Evolutionary conservation across 2,888 invertebrate species (phyloP).

Genomic region (Drosophila sordidapex): DNA sequence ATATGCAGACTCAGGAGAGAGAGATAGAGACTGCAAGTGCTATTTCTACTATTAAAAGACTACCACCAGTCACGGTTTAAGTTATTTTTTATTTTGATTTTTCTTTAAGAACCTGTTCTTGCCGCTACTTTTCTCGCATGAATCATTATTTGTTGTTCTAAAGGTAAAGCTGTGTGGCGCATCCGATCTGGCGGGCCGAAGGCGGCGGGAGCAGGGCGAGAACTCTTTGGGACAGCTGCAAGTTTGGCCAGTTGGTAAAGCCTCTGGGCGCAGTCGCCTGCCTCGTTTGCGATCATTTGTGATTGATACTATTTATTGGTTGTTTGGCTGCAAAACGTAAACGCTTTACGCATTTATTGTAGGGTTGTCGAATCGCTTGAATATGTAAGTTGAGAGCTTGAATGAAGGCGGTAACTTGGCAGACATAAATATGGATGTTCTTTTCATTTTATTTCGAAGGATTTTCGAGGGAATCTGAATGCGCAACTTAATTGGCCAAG

Average conservation of each 20-base stretch:
- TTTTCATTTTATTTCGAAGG: not conserved
- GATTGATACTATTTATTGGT: conserved; percentile 78
- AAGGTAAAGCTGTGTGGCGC: conserved; percentile 30
- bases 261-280: conserved; percentile 71
- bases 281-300: conserved; percentile 75
- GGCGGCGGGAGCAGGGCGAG: conserved; percentile 7
- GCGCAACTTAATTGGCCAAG: not conserved
- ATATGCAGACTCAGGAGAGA: conserved; percentile 34
- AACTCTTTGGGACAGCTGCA: conserved; percentile 66
- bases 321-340: conserved; percentile 52
- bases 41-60: conserved; percentile 17
- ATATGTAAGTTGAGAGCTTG: not conserved
- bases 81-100: conserved; percentile 2
- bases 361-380: conserved; percentile 57
- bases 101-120: conserved; percentile 67
- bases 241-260: conserved; percentile 64
- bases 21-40: conserved; percentile 32
- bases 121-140: conserved; percentile 78
- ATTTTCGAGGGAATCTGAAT: no score
- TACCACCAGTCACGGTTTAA: conserved; percentile 56
- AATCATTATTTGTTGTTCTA: conserved; percentile 77
- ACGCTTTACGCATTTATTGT: conserved; percentile 57
- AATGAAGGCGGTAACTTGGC: conserved; percentile 1
- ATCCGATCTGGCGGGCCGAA: conserved; percentile 3
- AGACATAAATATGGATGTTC: not conserved